Conservation (phyloP, 2,888 invertebrate genomes). For the Hemicrepidius hirtus region DNA sequence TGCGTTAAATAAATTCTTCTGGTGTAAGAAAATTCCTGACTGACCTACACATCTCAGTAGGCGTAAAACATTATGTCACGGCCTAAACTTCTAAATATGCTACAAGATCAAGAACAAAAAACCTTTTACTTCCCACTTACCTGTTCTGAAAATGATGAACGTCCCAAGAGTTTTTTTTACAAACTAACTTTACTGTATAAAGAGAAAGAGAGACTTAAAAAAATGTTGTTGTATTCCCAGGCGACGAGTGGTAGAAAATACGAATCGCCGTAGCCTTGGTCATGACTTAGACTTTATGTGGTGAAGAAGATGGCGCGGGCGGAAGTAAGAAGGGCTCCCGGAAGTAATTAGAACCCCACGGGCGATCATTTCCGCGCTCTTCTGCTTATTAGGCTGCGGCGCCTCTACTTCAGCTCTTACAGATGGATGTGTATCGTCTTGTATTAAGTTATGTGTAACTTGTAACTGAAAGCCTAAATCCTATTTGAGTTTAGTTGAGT, state of each 20-base stretch:
- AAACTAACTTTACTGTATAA: no score
- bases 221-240: neutral
- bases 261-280: slow-evolving; percentile 17
- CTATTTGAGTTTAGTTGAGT: slow-evolving; percentile 50
- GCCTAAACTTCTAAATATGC: no score
- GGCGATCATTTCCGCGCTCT: slow-evolving; percentile 68
- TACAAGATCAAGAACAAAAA: no score
- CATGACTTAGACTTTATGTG: slow-evolving; percentile 32
- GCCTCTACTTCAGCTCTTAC: slow-evolving; percentile 55
- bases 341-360: slow-evolving; percentile 68
- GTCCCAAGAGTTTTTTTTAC: no score
- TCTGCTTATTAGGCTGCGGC: slow-evolving; percentile 66
- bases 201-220: no score
- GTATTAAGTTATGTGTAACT: slow-evolving; percentile 51
- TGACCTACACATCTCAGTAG: no score
- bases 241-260: neutral
- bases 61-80: no score
- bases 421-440: slow-evolving; percentile 51
- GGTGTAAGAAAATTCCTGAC: no score
- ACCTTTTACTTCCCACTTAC: no score
- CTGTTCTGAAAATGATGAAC: no score
- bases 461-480: slow-evolving; percentile 48
- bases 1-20: no score
- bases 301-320: slow-evolving; percentile 42
- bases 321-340: slow-evolving; percentile 61